Evolutionary conservation across 2,888 invertebrate species (phyloP), one percentile per base, ranked within the genome.

Genomic region (Allolobophora icterica): DNA sequence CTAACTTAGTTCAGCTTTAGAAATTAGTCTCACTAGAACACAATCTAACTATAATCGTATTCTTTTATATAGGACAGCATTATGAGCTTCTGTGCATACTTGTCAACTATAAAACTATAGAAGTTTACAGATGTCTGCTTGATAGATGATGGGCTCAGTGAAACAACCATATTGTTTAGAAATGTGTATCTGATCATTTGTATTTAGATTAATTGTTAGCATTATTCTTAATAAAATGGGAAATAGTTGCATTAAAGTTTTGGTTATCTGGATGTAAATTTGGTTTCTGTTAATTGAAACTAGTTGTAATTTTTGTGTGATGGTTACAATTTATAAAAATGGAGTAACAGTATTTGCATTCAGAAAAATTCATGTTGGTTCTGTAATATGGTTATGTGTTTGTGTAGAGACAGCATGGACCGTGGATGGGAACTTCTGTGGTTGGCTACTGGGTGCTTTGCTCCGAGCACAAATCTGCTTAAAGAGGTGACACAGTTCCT

Each of bases 341-440:
- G 6, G 30, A n/a, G 71, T n/a, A 71, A 71, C 17, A 17, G 30
- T 21, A 24, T 52, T 52, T 11, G n/a, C 71, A 30, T 30, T 71
- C 52, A 52, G 19, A 71, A 71, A n/a, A n/a, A 71, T 71, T 71
- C 71, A n/a, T 71, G 30, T n/a, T 71, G n/a, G 13, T 13, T 71
- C 11, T 71, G 71, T n/a, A n/a, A n/a, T 8, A 1, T n/a, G 30
- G 71, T 71, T 71, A 30, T 90, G n/a, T 35, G 17, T 87, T 24
- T 34, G 30, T 33, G 58, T 93, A 95, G 96, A 94, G 96, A 98
- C 95, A 99, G 99, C 91, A 99, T 99, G 96, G 99, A 99, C 95
- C 96, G 99, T 91, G 99, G 99, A 1, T 99, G 99, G 99, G 99
- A 99, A 95, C 96, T 99, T 90, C 98, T 99, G 98, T 99, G 99